A percentile compares a stretch with the other conserved stretches of the same genome.
phyloP scores from a whole-genome alignment of 1,140 invertebrate genomes.

The Zelostemma sp. region DNA sequence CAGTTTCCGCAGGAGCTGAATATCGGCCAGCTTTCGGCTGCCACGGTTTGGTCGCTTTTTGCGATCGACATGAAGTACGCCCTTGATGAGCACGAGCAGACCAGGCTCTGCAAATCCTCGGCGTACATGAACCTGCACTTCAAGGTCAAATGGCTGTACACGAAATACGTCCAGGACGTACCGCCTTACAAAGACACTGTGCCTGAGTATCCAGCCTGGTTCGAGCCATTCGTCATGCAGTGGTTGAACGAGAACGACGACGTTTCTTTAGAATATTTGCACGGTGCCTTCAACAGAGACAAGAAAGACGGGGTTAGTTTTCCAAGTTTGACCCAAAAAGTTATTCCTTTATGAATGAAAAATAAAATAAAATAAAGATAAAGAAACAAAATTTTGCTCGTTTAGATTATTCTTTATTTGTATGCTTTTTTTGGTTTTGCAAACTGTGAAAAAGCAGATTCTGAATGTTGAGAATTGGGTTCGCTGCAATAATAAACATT shows the following conservation, averaged over 20 bases:
- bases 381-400: too few species aligned
- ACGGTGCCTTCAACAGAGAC: slow-evolving; percentile 98
- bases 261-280: slow-evolving; percentile 97
- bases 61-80: slow-evolving; percentile 99
- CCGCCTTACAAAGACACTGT: slow-evolving; percentile 96
- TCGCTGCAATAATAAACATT: too few species aligned
- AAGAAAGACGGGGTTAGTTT: slow-evolving; percentile 95
- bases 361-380: too few species aligned
- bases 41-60: slow-evolving; percentile 97
- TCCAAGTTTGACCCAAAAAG: too few species aligned
- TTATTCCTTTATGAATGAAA: too few species aligned
- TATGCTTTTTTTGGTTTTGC: too few species aligned
- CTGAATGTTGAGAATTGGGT: too few species aligned
- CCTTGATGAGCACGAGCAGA: slow-evolving; percentile 97
- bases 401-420: too few species aligned
- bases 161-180: slow-evolving; percentile 98
- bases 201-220: slow-evolving; percentile 98
- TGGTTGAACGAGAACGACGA: slow-evolving; percentile 99
- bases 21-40: slow-evolving; percentile 94
- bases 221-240: slow-evolving; percentile 99
- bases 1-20: slow-evolving; percentile 95
- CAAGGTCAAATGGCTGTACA: slow-evolving; percentile 99
- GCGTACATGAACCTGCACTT: slow-evolving; percentile 99
- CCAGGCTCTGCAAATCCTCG: slow-evolving; percentile 95
- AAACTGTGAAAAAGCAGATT: too few species aligned